Evolutionary conservation across 2,888 invertebrate genomes (phyloP).

Genomic region (Serrognathus titanus): DNA sequence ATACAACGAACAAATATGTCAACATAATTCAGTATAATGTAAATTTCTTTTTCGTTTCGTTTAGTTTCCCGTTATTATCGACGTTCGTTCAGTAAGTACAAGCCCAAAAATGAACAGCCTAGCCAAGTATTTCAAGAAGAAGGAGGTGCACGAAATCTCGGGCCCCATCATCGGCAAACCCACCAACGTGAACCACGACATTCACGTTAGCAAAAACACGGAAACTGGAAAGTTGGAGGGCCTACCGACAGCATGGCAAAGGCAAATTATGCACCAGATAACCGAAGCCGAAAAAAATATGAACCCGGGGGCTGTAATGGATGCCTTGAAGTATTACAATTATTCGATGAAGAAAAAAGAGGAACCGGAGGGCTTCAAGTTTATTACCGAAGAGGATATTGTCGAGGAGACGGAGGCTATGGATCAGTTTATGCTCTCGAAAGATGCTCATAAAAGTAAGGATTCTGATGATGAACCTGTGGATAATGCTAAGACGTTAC

Average conservation of each 20-base stretch:
- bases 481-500: no score
- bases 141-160: constrained; percentile 10
- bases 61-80: not conserved
- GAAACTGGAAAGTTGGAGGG: constrained; percentile 82
- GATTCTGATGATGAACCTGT: constrained; percentile 30
- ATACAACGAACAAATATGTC: no score
- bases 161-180: constrained; percentile 66
- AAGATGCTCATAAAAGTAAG: constrained; percentile 68
- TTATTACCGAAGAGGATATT: constrained; percentile 76
- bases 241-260: constrained; percentile 78
- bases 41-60: no score
- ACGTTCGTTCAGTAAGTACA: not conserved
- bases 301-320: constrained; percentile 86
- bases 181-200: constrained; percentile 79
- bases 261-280: constrained; percentile 77
- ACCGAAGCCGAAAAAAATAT: constrained; percentile 83
- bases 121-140: constrained; percentile 13
- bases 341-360: constrained; percentile 81
- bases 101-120: constrained; percentile 14
- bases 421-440: constrained; percentile 70
- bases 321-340: constrained; percentile 87
- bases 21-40: no score
- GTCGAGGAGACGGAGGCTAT: constrained; percentile 81
- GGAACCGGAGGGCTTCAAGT: constrained; percentile 61
- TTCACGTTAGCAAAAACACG: constrained; percentile 83